phyloP scores from a whole-genome alignment of 2,797 vertebrate species.

The Acanthurus tractus region DNA sequence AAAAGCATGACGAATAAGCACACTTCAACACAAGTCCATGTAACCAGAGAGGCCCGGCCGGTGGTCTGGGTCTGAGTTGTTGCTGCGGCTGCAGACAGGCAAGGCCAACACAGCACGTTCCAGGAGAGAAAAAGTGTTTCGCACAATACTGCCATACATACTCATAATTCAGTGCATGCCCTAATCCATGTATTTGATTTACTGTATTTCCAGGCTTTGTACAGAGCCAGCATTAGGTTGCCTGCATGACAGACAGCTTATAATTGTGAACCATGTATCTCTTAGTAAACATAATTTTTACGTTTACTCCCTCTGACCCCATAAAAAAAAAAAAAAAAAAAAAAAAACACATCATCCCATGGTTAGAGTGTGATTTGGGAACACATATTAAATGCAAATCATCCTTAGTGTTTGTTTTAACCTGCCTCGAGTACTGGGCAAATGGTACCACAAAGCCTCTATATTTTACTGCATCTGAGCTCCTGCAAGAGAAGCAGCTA shows the following conservation, averaged over 20 bases:
- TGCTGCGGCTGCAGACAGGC: neutral
- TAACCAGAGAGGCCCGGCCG: neutral
- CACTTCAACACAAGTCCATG: slow-evolving; percentile 2
- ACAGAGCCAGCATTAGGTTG: neutral
- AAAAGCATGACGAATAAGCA: slow-evolving; percentile 14
- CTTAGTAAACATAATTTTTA: slow-evolving; percentile 1
- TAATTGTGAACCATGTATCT: neutral
- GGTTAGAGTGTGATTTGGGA: neutral
- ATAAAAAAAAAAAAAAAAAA: neutral
- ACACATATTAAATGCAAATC: slow-evolving; percentile 6
- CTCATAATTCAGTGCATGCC: slow-evolving; percentile 8
- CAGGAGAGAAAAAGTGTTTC: slow-evolving; percentile 8
- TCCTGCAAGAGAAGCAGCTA: neutral
- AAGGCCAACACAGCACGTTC: neutral
- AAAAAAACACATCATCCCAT: neutral
- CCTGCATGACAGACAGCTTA: slow-evolving; percentile 36
- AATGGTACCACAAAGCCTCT: neutral
- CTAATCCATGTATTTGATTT: neutral
- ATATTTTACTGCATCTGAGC: neutral
- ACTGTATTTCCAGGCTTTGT: slow-evolving; percentile 16
- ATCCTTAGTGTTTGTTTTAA: slow-evolving; percentile 32
- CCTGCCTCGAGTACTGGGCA: neutral
- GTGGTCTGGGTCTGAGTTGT: fast-evolving
- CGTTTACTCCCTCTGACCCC: neutral
- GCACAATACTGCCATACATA: neutral